Evolutionary conservation across 2,888 invertebrate genomes (phyloP).

Genomic region (Chloromyia formosa): DNA sequence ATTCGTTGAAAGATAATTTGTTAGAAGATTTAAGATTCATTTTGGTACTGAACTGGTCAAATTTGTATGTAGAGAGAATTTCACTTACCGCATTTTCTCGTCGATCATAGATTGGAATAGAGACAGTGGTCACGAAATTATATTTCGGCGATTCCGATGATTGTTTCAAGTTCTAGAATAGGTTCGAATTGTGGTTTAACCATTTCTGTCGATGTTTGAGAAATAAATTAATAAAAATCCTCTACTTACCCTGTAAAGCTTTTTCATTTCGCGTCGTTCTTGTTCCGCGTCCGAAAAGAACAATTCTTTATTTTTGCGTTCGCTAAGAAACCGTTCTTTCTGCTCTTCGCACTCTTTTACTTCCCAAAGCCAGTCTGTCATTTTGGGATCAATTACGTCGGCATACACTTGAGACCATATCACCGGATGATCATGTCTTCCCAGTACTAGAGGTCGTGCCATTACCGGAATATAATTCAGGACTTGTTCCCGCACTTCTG

Average conservation of each 20-base stretch:
- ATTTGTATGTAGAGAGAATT: neutral
- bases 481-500: slow-evolving; percentile 97
- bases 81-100: slow-evolving; percentile 83
- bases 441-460: slow-evolving; percentile 93
- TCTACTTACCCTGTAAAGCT: slow-evolving; percentile 63
- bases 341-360: slow-evolving; percentile 82
- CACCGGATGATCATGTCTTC: slow-evolving; percentile 84
- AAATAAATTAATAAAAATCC: too few relatives aligned
- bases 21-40: neutral
- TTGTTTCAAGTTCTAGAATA: slow-evolving; percentile 60
- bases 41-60: neutral
- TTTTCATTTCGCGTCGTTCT: slow-evolving; percentile 69
- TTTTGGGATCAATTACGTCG: slow-evolving; percentile 89
- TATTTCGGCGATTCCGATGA: slow-evolving; percentile 69
- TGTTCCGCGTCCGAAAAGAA: slow-evolving; percentile 73
- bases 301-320: slow-evolving; percentile 64
- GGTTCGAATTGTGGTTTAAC: neutral
- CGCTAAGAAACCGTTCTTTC: slow-evolving; percentile 76
- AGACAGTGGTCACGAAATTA: slow-evolving; percentile 90
- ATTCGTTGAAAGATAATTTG: neutral
- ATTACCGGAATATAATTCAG: slow-evolving; percentile 96
- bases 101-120: slow-evolving; percentile 91
- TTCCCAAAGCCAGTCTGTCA: slow-evolving; percentile 92
- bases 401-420: slow-evolving; percentile 98
- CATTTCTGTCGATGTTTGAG: too few relatives aligned